Base-by-base conservation (phyloP, 2,888 invertebrate genomes). In the Seira musarum region DNA sequence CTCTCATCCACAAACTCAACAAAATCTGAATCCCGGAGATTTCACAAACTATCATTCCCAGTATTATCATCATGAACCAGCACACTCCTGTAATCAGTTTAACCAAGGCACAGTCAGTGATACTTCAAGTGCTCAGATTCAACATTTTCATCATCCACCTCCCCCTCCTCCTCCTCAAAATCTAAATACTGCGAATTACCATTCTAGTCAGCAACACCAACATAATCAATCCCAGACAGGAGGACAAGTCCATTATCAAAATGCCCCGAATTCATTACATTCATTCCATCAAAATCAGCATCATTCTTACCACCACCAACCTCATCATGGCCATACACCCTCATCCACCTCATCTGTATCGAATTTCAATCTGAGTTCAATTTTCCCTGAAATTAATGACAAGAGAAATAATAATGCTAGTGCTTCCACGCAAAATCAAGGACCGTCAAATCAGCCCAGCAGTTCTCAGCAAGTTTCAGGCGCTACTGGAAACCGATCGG, bases 301-400 rank as follows among this genome's bases (percentile, higher is more conserved):
- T 30, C 72, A 80, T 40, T 78, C 63, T 22, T 72, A 68, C 22
- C 60, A 66, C 53, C 80, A 75, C 22, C 74, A 73, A 15, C 73
- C 57, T 40, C 77, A 76, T 71, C 79, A 81, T 49, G 46, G 49
- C 57, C 79, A 78, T 57, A 46, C 35, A 3, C n/a, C n/a, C n/a
- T 60, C 72, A 5, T 70, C 70, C 8, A 81, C 84, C 0, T 83
- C 83, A 5, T 87, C 87, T 8, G 89, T 93, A 46, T 93, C 94
- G 0, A 95, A 95, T 88, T 95, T 95, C 88, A 95, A 95, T 89
- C 90, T 95, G 60, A 94, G 94, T 87, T 93, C 95, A 0, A 94
- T 95, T 87, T 95, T 95, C 88, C 95, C 95, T 1, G 95, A 95
- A 90, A 95, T 95, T 86, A 94, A 94, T 88, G 91, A 91, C 77